Base-by-base conservation (phyloP, 1,140 invertebrate genomes). In the Drosophila punjabiensis region DNA sequence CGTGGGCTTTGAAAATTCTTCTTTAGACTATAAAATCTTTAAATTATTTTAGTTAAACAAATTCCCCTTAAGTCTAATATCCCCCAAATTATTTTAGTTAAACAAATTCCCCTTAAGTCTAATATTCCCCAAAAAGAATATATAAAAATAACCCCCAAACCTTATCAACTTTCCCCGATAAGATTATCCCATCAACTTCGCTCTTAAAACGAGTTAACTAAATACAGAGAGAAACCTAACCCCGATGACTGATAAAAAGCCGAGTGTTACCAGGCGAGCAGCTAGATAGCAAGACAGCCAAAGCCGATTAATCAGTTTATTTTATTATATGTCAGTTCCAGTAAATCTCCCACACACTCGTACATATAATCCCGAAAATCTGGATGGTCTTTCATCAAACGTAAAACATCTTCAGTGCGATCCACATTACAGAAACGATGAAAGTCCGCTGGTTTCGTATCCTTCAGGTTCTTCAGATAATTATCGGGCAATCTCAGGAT, bases 401-500 rank as follows among this genome's bases (percentile, higher is more conserved):
- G 75, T 2, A 89, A 35, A 1, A 93, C 60, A 13, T 76, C 69
- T 5, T 70, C 45, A 0, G 68, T 83, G 14, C 92, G 92, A 76
- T 92, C 80, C 4, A 92, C 75, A 78, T 91, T 89, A 18, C 84
- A 87, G 28, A 86, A 93, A 5, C 70, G 62, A 84, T 93, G 83
- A 58, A 89, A 93, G 0, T 81, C 77, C 4, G 32, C 73, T 0
- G 92, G 82, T 0, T 73, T 59, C 9, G 76, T 58, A 8, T 86
- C 73, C 55, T 93, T 93, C 0, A 93, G 37, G 32, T 69, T 65
- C 30, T 83, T 87, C 5, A 93, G 52, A 70, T 84, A 93, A 52
- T 92, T 92, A 1, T 80, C 78, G 0, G 92, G 92, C 5, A 93
- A 33, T 13, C 75, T 65, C 1, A 93, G 41, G 4, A 93, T 79